Evolutionary conservation across 2,888 invertebrate genomes (phyloP).

Genomic region (Myopa testacea): DNA sequence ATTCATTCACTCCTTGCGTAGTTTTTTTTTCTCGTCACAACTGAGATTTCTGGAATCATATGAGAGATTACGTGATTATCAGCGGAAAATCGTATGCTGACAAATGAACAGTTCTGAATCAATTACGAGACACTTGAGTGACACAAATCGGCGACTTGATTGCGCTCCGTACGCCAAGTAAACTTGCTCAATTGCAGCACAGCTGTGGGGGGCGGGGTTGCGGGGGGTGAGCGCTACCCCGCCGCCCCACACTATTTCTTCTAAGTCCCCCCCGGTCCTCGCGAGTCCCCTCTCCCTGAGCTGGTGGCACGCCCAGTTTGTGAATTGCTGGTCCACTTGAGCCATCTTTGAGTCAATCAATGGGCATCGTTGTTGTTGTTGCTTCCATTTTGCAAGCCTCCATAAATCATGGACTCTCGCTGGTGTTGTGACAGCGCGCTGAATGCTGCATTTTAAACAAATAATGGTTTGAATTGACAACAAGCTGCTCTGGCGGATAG

Average conservation of each 20-base stretch:
- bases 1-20: no score
- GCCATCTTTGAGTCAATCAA: background rate
- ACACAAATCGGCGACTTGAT: slow-evolving; percentile 59
- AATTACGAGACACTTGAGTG: slow-evolving; percentile 53
- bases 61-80: background rate
- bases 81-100: background rate
- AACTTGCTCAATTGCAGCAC: no score
- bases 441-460: slow-evolving; percentile 65
- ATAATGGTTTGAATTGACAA: slow-evolving; percentile 65
- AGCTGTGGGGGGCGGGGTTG: no score
- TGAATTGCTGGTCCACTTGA: no score
- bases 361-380: background rate
- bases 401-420: slow-evolving; percentile 57
- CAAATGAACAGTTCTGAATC: slow-evolving; percentile 52
- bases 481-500: slow-evolving; percentile 53
- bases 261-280: no score
- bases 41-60: no score
- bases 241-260: no score
- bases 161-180: no score
- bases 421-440: slow-evolving; percentile 62
- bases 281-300: no score
- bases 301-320: no score
- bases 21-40: no score
- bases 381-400: background rate
- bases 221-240: no score